Base-by-base conservation (phyloP, 2,113 vertebrate genomes). In the Cephalopholis sonnerati region DNA sequence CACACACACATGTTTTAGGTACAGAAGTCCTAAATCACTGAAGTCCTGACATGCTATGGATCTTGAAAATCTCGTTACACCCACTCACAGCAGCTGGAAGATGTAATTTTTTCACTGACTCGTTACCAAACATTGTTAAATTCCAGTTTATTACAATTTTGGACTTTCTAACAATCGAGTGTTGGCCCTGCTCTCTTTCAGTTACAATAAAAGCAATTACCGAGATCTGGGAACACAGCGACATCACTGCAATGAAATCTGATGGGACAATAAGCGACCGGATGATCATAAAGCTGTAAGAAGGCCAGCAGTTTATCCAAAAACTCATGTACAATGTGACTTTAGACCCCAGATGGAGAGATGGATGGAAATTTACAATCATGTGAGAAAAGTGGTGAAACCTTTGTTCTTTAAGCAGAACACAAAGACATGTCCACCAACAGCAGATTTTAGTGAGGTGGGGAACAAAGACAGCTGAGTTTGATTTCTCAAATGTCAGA, bases 21-120 rank as follows among this genome's bases (percentile, higher is more conserved):
- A 25, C 44, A 32, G 2, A 22, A 54, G 9, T 32, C 53, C 22
- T 62, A 84, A 68, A 80, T 84, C 48, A 63, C 64, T 25, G 2
- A 81, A 12, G 68, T 20, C 25, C 29, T 72, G 55, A 48, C 63
- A 64, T 59, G 57, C 44, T 44, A 59, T 24, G 51, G 63, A 77
- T 39, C n/a, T 66, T 27, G 15, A 54, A 61, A 25, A 63, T 71
- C 3, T 39, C 48, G 63, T 78, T 61, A 9, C 72, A 61, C 57
- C 16, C 27, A 48, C 32, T 59, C 18, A 65, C 36, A 7, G 59
- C 32, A 66, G 24, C 57, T 18, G 5, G 65, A 59, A 76, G 46
- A 62, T 24, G 17, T 20, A 53, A 50, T 13, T 24, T 36, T 62
- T 48, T 66, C 15, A 58, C 18, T 74, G 32, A 67, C 44, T 13